phyloP scores from a whole-genome alignment of 2,113 vertebrate species.

The Irena cyanogastra region DNA sequence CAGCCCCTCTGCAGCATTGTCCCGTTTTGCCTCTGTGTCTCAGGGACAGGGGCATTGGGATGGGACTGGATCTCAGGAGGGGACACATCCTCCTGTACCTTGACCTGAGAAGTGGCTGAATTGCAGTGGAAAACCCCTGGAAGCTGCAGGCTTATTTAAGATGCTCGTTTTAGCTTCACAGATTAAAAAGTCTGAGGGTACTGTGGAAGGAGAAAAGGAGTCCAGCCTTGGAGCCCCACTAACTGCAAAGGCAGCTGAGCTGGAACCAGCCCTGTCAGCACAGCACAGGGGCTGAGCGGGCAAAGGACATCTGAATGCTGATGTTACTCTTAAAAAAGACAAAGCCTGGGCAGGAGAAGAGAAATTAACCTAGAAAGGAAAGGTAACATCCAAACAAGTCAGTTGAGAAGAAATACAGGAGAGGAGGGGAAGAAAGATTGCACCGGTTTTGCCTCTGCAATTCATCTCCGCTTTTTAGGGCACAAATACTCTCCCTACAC shows the following conservation, averaged over 20 bases:
- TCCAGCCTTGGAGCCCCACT: accelerated
- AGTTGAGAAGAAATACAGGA: neutral
- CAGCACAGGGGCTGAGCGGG: neutral
- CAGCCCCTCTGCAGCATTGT: neutral
- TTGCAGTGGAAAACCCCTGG: neutral
- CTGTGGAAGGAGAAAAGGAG: neutral
- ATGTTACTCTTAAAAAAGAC: neutral
- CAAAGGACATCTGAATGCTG: neutral
- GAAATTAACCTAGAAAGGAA: neutral
- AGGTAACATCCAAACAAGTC: neutral
- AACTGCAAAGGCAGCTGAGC: neutral
- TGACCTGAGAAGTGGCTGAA: neutral
- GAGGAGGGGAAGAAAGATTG: neutral
- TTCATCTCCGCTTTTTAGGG: neutral
- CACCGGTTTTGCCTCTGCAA: neutral
- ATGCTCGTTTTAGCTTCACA: neutral
- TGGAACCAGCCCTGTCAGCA: neutral
- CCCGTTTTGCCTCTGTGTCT: neutral
- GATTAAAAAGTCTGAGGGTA: neutral
- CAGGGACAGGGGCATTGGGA: neutral
- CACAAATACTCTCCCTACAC: neutral
- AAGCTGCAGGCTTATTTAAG: neutral
- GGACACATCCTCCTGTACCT: neutral
- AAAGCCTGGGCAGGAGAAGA: neutral
- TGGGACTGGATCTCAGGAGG: neutral